These are phyloP conservation scores for Drosophila tanythrix DNA, from an alignment of 2,888 invertebrate genomes.

Conservation along the genomic window DNA sequence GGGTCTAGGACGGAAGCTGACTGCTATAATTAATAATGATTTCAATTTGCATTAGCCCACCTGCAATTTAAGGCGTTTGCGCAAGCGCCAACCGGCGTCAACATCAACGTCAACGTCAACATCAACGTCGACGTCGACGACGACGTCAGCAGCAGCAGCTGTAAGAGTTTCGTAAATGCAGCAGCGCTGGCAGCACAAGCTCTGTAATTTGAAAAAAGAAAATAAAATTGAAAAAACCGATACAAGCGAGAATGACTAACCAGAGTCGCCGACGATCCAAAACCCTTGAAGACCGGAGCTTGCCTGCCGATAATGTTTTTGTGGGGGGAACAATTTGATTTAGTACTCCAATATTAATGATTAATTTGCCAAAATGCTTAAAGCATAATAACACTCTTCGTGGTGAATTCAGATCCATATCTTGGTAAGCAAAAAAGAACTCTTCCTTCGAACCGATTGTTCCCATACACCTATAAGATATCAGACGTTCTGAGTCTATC, in stretches of 20 bases:
- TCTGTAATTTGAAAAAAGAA: slow-evolving; percentile 38
- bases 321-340: not conserved
- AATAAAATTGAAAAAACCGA: not conserved
- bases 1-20: slow-evolving; percentile 77
- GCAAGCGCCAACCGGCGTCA: slow-evolving; percentile 54
- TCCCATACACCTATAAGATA: not conserved
- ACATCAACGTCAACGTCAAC: slow-evolving; percentile 23
- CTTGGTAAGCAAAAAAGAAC: not conserved
- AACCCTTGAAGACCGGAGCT: not conserved
- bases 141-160: slow-evolving; percentile 17
- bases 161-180: slow-evolving; percentile 42
- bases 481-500: not conserved
- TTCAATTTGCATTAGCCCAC: slow-evolving; percentile 76
- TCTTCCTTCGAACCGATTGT: not conserved
- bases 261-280: not conserved
- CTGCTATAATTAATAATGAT: slow-evolving; percentile 80
- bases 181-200: slow-evolving; percentile 13
- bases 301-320: not conserved
- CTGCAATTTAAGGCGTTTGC: slow-evolving; percentile 68
- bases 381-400: not conserved
- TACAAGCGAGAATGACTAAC: not conserved
- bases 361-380: not conserved
- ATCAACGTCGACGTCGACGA: not conserved
- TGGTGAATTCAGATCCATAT: not conserved
- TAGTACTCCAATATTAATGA: not conserved